Evolutionary conservation across 2,113 vertebrate genomes (phyloP).

Genomic region (Chamaea fasciata): DNA sequence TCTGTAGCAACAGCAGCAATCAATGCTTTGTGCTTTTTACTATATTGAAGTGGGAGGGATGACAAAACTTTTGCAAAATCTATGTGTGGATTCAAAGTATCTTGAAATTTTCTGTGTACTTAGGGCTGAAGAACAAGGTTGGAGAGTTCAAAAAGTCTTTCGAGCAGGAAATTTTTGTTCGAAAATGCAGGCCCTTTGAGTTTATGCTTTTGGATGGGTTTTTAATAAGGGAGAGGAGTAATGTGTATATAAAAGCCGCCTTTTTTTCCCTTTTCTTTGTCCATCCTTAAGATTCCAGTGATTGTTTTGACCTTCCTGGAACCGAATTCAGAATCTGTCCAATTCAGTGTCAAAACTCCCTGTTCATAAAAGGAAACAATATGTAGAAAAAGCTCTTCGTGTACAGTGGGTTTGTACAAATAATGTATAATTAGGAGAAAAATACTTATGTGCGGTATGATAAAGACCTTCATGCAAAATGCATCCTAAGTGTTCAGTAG

Average conservation of each 20-base stretch:
- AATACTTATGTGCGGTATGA: neutral
- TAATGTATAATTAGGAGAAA: neutral
- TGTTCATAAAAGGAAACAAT: neutral
- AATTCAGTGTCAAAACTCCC: neutral
- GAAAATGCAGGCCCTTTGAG: neutral
- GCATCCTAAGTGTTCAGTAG: neutral
- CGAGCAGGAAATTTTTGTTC: neutral
- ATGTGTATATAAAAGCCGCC: neutral
- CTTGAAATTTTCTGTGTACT: neutral
- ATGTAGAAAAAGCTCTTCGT: neutral
- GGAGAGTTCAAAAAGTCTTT: neutral
- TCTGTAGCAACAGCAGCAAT: neutral
- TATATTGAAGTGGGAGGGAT: neutral
- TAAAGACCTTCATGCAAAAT: neutral
- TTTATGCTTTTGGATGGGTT: neutral
- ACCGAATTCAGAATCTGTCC: neutral
- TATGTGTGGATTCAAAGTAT: neutral
- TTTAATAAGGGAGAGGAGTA: neutral
- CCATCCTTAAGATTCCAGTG: neutral
- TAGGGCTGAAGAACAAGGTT: neutral
- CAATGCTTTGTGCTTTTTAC: neutral
- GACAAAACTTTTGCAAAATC: neutral
- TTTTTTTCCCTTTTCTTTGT: neutral
- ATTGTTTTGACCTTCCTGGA: neutral
- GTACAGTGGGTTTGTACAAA: neutral